Base-by-base conservation (phyloP, 1,140 invertebrate species). In the Scaptomyza montana region DNA sequence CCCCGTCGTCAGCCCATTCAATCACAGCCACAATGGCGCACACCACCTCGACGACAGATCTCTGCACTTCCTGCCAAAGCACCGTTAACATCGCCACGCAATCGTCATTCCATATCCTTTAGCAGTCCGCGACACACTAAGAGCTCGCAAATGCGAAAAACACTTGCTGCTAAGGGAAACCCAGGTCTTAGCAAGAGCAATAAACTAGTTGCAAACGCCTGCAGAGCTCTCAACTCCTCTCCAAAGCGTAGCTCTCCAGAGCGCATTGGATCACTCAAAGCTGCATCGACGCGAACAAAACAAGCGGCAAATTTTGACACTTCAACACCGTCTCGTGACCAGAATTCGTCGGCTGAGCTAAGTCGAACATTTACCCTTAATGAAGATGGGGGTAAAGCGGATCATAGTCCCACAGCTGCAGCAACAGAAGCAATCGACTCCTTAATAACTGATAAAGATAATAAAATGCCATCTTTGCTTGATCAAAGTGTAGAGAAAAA, bases 311-410 rank as follows among this genome's bases (percentile, higher is more conserved):
- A 1, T 25, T 25, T 25, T 2, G 41, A 54, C 5, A 19, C 59
- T 3, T 46, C 43, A 41, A 63, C 59, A 28, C 30, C 30, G 6
- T 47, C 59, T 39, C 41, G 9, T 1, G 33, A 19, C 10, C 16
- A 30, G 7, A 46, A 54, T 19, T 47, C 62, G 2, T 45, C 39
- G 3, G 45, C 66, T 21, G 78, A 86, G 5, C 33, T 85, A 5
- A 85, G 81, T 30, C 78, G 55, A 19, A 85, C 81, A 2, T 85
- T 86, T n/a, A 85, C 78, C 1, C 55, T 85, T 2, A 41, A 69
- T 30, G 70, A 78, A 39, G 66, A 69, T 7, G 56, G 49, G 0
- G 59, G 54, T 7, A 19, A 59, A 3, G 30, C 12, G 33, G 19
- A 16, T 1, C 2, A 63, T 3, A 46, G 19, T 4, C 6, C 49